Conservation (phyloP, 2,797 vertebrate species). For the Amphiprion clarkii region DNA sequence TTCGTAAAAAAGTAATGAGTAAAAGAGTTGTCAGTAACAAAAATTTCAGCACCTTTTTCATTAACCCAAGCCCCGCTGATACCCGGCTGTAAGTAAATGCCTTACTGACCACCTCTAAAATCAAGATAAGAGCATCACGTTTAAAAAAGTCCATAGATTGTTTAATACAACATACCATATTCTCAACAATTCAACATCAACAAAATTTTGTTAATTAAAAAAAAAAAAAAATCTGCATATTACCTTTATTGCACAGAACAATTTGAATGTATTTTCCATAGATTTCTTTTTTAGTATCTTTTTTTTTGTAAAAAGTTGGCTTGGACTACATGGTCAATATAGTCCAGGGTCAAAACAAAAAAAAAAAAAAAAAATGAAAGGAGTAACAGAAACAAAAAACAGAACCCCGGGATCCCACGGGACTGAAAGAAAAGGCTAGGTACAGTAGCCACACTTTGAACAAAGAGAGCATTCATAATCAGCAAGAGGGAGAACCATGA, state of each 20-base stretch:
- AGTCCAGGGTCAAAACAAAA: slow-evolving; percentile 80
- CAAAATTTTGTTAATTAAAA: slow-evolving; percentile 86
- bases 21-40: background rate
- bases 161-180: slow-evolving; percentile 92
- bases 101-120: slow-evolving; percentile 24
- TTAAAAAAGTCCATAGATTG: slow-evolving; percentile 88
- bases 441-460: slow-evolving; percentile 85
- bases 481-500: slow-evolving; percentile 80
- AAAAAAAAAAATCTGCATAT: slow-evolving; percentile 89
- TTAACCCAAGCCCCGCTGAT: background rate
- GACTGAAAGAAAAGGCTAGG: slow-evolving; percentile 71
- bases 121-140: slow-evolving; percentile 73
- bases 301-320: slow-evolving; percentile 86
- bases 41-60: background rate
- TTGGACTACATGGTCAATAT: slow-evolving; percentile 85
- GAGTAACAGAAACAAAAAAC: slow-evolving; percentile 68
- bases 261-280: slow-evolving; percentile 87
- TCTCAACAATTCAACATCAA: slow-evolving; percentile 91
- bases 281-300: slow-evolving; percentile 81
- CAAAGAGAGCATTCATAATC: slow-evolving; percentile 85
- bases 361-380: slow-evolving; percentile 77
- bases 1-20: background rate
- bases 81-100: background rate
- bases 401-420: slow-evolving; percentile 65
- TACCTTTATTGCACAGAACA: slow-evolving; percentile 92